Percentiles rank a stretch among this genome's conserved stretches.
These are phyloP conservation scores for Glossosoma conforme DNA, from an alignment of 1,140 invertebrate species.

Conservation along the genomic window DNA sequence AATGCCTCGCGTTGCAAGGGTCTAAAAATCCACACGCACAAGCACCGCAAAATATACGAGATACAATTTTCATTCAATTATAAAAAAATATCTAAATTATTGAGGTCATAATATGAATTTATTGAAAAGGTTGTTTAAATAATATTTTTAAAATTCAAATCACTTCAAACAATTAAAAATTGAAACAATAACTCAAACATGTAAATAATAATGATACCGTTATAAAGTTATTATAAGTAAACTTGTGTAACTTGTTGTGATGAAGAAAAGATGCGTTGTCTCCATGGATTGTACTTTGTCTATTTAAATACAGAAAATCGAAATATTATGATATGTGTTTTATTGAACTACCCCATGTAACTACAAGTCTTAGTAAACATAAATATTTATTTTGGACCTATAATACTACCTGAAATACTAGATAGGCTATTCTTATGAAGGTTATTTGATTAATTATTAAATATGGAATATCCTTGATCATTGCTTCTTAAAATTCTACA, in stretches of 20 bases:
- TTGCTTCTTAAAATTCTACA: too few relatives aligned
- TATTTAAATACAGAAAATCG: slow-evolving; percentile 33
- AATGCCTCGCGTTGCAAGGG: too few relatives aligned
- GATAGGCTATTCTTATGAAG: too few relatives aligned
- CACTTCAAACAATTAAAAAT: slow-evolving; percentile 19
- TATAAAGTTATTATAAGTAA: slow-evolving; percentile 28
- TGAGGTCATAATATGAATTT: background rate
- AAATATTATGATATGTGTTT: slow-evolving; percentile 21
- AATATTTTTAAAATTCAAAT: background rate
- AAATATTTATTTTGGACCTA: too few relatives aligned
- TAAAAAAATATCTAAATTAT: slow-evolving; percentile 1
- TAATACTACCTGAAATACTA: too few relatives aligned
- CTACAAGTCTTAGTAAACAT: too few relatives aligned
- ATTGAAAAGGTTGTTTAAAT: background rate
- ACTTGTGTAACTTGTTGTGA: slow-evolving; percentile 30
- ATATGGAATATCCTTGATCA: too few relatives aligned
- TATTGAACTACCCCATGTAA: too few relatives aligned
- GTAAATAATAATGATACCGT: slow-evolving; percentile 27
- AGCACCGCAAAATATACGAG: background rate
- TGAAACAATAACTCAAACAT: slow-evolving; percentile 28
- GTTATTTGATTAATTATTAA: too few relatives aligned
- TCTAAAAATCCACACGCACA: background rate
- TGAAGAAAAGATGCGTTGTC: slow-evolving; percentile 25
- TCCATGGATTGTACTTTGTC: slow-evolving; percentile 33
- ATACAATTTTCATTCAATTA: too few relatives aligned